A percentile compares a stretch with the other conserved stretches of the same genome.
Evolutionary conservation across 2,888 invertebrate species (phyloP).

Genomic region (Lordiphosa andalusiaca): DNA sequence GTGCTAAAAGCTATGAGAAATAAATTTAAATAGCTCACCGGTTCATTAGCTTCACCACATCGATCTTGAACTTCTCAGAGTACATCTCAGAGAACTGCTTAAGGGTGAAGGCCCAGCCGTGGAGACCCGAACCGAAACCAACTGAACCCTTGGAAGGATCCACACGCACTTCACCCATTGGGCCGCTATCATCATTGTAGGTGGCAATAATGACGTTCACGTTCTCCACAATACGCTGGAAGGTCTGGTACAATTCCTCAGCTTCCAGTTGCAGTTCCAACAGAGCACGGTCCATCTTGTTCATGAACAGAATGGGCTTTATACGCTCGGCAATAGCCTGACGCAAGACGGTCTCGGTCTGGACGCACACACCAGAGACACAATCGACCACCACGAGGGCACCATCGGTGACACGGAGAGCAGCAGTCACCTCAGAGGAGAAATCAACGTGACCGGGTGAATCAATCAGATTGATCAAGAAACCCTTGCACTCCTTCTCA

Average conservation of each 20-base stretch:
- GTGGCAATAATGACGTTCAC: slow-evolving; percentile 99
- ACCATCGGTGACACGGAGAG: slow-evolving; percentile 99
- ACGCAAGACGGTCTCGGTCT: slow-evolving; percentile 98
- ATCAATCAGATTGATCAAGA: slow-evolving; percentile 99
- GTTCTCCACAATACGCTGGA: slow-evolving; percentile 99
- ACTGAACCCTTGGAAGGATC: slow-evolving; percentile 99
- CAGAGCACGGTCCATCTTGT: slow-evolving; percentile 99
- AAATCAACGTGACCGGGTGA: slow-evolving; percentile 99
- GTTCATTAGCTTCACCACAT: slow-evolving; percentile 98
- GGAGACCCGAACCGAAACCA: slow-evolving; percentile 99
- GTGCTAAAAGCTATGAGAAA: slow-evolving; percentile 77
- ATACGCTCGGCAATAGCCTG: slow-evolving; percentile 99
- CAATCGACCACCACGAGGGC: slow-evolving; percentile 99
- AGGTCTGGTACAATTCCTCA: slow-evolving; percentile 98
- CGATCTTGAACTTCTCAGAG: slow-evolving; percentile 98
- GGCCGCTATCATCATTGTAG: slow-evolving; percentile 97
- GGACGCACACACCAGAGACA: slow-evolving; percentile 99
- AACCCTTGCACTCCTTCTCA: slow-evolving; percentile 94
- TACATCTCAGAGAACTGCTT: slow-evolving; percentile 99
- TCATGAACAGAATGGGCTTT: slow-evolving; percentile 99
- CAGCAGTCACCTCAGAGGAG: slow-evolving; percentile 99
- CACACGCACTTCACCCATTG: slow-evolving; percentile 99
- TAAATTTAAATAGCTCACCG: slow-evolving; percentile 78
- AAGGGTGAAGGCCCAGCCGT: slow-evolving; percentile 99
- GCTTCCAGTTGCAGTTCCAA: slow-evolving; percentile 97